These are phyloP conservation scores for Megalopta genalis DNA, from an alignment of 1,140 invertebrate genomes.

Conservation along the genomic window DNA sequence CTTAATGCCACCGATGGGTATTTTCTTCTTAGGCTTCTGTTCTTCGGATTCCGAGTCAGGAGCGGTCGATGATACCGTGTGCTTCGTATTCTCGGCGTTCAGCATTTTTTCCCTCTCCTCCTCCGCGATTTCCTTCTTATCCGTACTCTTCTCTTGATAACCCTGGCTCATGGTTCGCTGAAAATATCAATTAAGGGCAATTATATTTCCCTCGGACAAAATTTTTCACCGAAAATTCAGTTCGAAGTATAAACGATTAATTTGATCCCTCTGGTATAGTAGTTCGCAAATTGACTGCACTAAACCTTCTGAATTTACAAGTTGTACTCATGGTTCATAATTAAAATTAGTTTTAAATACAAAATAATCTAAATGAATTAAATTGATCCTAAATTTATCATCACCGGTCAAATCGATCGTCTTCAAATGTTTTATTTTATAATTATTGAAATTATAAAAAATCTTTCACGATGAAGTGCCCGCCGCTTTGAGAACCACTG, in stretches of 20 bases:
- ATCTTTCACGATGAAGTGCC: no score
- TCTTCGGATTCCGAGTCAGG: constrained; percentile 78
- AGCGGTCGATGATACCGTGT: constrained; percentile 69
- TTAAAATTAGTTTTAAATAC: no score
- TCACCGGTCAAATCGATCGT: no score
- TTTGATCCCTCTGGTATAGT: no score
- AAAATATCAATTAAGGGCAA: constrained; percentile 12
- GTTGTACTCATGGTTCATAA: no score
- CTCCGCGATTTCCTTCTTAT: constrained; percentile 86
- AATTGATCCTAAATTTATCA: no score
- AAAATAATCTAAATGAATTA: no score
- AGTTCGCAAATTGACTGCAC: no score
- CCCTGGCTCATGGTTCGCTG: constrained; percentile 69
- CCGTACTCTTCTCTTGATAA: constrained; percentile 81
- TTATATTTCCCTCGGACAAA: not conserved
- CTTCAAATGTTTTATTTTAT: no score
- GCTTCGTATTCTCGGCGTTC: constrained; percentile 82
- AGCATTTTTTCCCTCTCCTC: constrained; percentile 87
- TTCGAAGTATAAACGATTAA: not conserved
- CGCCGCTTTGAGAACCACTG: no score
- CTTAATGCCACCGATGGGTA: constrained; percentile 90
- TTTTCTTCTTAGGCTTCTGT: constrained; percentile 86
- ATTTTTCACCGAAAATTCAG: not conserved
- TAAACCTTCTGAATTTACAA: no score
- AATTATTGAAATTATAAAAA: no score